Evolutionary conservation across 1,140 invertebrate species (phyloP), one percentile per base, ranked within the genome.

Genomic region (Ips nitidus): DNA sequence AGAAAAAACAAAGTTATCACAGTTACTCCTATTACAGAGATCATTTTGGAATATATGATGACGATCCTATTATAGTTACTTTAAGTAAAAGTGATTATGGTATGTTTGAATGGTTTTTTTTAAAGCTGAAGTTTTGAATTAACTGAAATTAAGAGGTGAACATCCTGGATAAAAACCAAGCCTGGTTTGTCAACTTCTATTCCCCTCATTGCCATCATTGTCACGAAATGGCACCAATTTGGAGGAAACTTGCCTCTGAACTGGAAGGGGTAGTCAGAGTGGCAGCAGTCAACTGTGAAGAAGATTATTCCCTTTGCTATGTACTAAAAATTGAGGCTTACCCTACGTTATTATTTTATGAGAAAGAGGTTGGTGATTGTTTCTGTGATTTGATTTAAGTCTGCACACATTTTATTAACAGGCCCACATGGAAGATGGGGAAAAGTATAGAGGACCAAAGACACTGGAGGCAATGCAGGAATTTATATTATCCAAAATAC

Each of bases 131-230:
- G 6, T 56, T 1, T 47, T 47, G 22, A 22, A 22, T 22, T 22
- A 22, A 22, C 22, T 22, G 22, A 22, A 22, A 22, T 22, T 22
- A 22, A 80, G 79, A 80, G 68, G 4, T 79, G 38, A 80, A 79
- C 66, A 68, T 80, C 43, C 55, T 77, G 63, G 80, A 80, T 67
- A 87, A 86, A 42, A 85, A 87, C 65, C 89, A 83, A 83, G 81
- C 89, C 36, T 93, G 93, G 90, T 93, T 95, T 80, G 85, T 95
- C 43, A 95, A 95, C 80, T 95, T 92, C 78, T 95, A 95, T 80
- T 94, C 92, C 2, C 90, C 92, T 5, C 88, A 89, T 76, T 95
- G 94, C 78, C 88, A 88, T 50, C 92, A 94, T 73, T 96, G 93
- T 79, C 93, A 94, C 80, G 83, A 87, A 52, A 81, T 95, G 66